A percentile compares a stretch with the other conserved stretches of the same genome.
phyloP scores from a whole-genome alignment of 53 echinoderm and acorn worm genomes.

The Temnopleurus reevesii region DNA sequence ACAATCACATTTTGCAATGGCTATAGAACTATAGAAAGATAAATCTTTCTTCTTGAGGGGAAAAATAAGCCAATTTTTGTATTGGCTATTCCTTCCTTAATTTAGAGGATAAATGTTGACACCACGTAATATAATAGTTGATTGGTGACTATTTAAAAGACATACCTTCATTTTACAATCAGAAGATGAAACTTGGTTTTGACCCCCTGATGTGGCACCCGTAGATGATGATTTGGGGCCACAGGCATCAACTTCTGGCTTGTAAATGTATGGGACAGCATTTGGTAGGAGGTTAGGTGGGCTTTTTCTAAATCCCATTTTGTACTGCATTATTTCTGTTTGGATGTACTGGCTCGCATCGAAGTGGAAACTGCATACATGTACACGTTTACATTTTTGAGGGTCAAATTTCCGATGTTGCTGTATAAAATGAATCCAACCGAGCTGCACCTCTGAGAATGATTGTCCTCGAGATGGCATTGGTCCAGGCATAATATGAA shows the following conservation, averaged over 20 bases:
- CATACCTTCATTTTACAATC: too few relatives aligned
- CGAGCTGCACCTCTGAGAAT: background rate
- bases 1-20: too few relatives aligned
- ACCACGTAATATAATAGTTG: too few relatives aligned
- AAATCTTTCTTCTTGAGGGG: too few relatives aligned
- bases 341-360: slow-evolving; percentile 10
- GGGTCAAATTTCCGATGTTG: background rate
- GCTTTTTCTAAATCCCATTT: slow-evolving; percentile 18
- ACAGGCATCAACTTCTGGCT: background rate
- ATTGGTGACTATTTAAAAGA: too few relatives aligned
- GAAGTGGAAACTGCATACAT: slow-evolving; percentile 39
- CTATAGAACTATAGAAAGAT: too few relatives aligned
- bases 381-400: background rate
- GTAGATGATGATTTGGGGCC: too few relatives aligned
- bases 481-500: background rate
- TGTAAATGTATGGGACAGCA: slow-evolving; percentile 47
- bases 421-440: slow-evolving; percentile 17
- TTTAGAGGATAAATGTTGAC: too few relatives aligned
- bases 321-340: background rate
- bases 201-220: too few relatives aligned
- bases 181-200: too few relatives aligned
- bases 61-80: too few relatives aligned
- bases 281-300: slow-evolving; percentile 48
- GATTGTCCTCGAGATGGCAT: background rate
- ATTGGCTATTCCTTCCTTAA: too few relatives aligned